Evolutionary conservation across 2,113 vertebrate genomes (phyloP).

Genomic region (Anguilla japonica): DNA sequence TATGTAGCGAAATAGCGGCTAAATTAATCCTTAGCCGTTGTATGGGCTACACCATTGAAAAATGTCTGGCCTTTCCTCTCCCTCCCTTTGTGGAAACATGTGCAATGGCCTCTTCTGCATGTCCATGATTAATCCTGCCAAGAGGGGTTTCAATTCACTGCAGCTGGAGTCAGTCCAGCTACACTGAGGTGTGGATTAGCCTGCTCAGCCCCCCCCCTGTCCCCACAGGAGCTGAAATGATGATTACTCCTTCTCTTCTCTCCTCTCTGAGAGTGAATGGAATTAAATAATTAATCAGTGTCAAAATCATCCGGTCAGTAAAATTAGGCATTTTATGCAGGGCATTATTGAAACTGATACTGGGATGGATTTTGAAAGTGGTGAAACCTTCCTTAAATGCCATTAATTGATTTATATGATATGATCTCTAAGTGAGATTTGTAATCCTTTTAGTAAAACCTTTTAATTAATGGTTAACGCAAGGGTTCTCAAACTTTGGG

Average conservation of each 20-base stretch:
- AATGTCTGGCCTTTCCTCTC: background rate
- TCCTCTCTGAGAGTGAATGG: background rate
- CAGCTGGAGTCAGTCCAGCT: background rate
- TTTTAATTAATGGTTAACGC: background rate
- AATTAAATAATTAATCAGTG: too few species aligned
- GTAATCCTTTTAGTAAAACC: background rate
- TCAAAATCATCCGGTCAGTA: too few species aligned
- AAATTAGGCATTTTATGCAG: too few species aligned
- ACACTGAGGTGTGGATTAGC: background rate
- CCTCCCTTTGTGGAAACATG: background rate
- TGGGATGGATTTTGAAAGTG: too few species aligned
- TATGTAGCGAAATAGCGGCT: background rate
- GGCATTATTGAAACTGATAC: too few species aligned
- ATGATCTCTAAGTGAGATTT: background rate
- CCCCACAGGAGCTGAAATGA: background rate
- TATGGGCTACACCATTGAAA: background rate
- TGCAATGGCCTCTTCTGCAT: constrained; percentile 13
- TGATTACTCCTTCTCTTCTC: background rate
- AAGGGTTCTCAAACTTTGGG: too few species aligned
- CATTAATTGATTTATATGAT: too few species aligned
- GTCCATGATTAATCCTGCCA: constrained; percentile 14
- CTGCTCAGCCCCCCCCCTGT: background rate
- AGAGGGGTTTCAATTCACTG: background rate
- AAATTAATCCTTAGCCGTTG: background rate
- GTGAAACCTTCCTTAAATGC: too few species aligned